Evolutionary conservation across 2,113 vertebrate species (phyloP).

Genomic region (Galemys pyrenaicus): DNA sequence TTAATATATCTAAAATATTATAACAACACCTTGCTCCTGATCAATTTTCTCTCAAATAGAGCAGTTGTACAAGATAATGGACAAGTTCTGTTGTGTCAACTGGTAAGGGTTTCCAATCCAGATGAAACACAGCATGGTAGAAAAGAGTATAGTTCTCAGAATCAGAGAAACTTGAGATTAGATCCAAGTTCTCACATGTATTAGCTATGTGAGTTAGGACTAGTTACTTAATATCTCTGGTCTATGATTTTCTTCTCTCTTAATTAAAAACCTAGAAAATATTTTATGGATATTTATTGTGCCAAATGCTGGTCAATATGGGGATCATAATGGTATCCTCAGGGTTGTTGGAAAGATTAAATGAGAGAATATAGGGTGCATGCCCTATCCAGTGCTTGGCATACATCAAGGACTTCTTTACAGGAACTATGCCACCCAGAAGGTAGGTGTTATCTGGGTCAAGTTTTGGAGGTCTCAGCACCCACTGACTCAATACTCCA

Average conservation of each 20-base stretch:
- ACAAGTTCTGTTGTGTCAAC: not conserved
- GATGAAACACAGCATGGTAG: not conserved
- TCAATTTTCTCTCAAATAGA: not conserved
- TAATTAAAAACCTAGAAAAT: constrained; percentile 8
- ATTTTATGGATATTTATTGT: not conserved
- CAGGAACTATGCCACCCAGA: not conserved
- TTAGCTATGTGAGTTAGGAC: not conserved
- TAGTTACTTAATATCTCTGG: not conserved
- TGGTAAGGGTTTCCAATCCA: not conserved
- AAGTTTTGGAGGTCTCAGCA: not conserved
- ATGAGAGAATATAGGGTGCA: not conserved
- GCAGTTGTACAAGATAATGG: not conserved
- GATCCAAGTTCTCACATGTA: not conserved
- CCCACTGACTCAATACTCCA: not conserved
- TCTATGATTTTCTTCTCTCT: not conserved
- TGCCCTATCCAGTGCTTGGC: not conserved
- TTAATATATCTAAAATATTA: not conserved
- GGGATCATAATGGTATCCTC: not conserved
- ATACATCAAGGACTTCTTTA: not conserved
- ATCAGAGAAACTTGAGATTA: not conserved
- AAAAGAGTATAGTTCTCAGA: not conserved
- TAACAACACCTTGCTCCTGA: not conserved
- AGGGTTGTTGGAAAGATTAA: not conserved
- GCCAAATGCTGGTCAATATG: not conserved
- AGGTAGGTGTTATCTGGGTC: not conserved